Evolutionary conservation across 2,797 vertebrate genomes (phyloP), one percentile per base, ranked within the genome.

Genomic region (Pygocentrus nattereri): DNA sequence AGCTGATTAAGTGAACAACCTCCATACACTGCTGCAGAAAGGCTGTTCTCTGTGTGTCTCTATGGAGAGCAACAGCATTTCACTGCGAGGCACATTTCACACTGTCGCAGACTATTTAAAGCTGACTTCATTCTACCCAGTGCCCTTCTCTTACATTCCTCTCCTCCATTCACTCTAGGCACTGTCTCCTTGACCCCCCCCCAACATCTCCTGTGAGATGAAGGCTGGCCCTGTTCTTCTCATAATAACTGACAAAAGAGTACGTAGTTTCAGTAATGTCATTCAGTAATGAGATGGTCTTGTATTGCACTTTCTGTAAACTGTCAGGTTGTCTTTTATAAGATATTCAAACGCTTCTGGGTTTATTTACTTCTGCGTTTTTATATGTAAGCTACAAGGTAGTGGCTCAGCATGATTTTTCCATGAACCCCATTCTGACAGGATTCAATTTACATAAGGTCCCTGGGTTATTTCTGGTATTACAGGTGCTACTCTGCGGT

Each of bases 131-230:
- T 44, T 59, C 44, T 50, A 52, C 41, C 64, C 27, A 18, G 15
- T 41, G 71, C 47, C 62, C n/a, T 47, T 23, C 50, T 52, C 52
- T 71, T 59, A 27, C 47, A 59, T 74, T 67, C 11, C 16, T n/a
- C 75, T 52, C 13, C 59, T 58, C 52, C 44, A 19, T 52, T 76
- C 30, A 54, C 41, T 30, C 75, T 41, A 4, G 52, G 49, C 73
- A 38, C 61, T 72, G n/a, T 50, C 68, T 34, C 49, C 25, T 61
- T 71, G 71, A 72, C 49, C 54, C 72, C 54, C 18, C n/a, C 21
- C 59, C 49, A 59, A 38, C 50, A 21, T 19, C 16, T 30, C n/a
- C n/a, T n/a, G n/a, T n/a, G n/a, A n/a, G n/a, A n/a, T 47, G 23
- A 38, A 52, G 56, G 52, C 41, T 21, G 44, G 44, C 34, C 25